Conservation (phyloP, 2,113 vertebrate genomes). For the Mugil cephalus region DNA sequence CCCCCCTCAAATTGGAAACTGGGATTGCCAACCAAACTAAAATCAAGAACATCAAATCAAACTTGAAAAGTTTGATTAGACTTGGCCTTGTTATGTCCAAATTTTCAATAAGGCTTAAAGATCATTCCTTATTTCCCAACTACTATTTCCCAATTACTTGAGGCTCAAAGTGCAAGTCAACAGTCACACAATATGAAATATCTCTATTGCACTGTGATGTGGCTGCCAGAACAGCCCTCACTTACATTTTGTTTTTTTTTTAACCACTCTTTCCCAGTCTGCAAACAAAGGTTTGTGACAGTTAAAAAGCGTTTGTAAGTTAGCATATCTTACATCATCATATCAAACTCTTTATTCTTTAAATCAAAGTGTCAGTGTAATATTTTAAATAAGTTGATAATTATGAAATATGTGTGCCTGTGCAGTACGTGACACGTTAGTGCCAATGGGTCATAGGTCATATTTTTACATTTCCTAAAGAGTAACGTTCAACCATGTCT, state of each 20-base stretch:
- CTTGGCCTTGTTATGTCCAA: conserved; percentile 19
- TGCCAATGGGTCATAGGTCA: conserved; percentile 40
- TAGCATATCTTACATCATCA: conserved; percentile 56
- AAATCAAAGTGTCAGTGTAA: conserved; percentile 80
- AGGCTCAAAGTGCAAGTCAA: conserved; percentile 66
- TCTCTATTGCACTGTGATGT: conserved; percentile 76
- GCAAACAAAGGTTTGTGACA: conserved; percentile 40
- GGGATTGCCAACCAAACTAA: conserved; percentile 19
- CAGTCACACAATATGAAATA: conserved; percentile 61
- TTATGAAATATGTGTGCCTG: conserved; percentile 48
- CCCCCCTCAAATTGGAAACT: conserved; percentile 8
- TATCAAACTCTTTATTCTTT: conserved; percentile 64
- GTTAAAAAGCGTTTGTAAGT: conserved; percentile 46
- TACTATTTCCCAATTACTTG: conserved; percentile 40
- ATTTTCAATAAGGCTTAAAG: conserved; percentile 45
- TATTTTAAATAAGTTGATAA: conserved; percentile 76
- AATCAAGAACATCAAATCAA: conserved; percentile 37
- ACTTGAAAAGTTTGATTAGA: conserved; percentile 48
- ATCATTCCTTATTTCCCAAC: conserved; percentile 38
- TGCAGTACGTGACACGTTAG: conserved; percentile 58
- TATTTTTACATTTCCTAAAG: conserved; percentile 54
- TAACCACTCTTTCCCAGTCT: conserved; percentile 51
- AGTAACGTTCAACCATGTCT: conserved; percentile 25
- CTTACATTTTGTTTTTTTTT: conserved; percentile 27
- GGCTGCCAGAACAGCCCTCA: conserved; percentile 60